These are phyloP conservation scores for Iguana delicatissima DNA, from an alignment of 2,797 vertebrate species.

Conservation along the genomic window DNA sequence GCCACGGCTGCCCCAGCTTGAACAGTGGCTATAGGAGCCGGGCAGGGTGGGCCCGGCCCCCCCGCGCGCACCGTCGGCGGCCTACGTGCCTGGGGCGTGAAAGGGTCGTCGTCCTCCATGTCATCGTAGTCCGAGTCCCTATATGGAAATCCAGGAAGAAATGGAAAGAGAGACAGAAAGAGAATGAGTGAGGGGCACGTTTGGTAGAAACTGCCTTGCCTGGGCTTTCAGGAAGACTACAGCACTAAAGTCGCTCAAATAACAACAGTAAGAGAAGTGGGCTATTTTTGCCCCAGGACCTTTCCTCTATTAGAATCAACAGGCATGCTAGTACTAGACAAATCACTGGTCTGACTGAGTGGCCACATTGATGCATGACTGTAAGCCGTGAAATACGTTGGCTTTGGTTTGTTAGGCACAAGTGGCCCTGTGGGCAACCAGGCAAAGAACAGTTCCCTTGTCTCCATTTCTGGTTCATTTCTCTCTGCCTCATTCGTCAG, in stretches of 20 bases:
- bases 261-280: too few relatives aligned
- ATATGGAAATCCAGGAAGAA: conserved; percentile 22
- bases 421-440: too few relatives aligned
- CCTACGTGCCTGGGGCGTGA: conserved; percentile 82
- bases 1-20: conserved; percentile 68
- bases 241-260: background rate
- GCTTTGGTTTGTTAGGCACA: too few relatives aligned
- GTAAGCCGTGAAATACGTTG: too few relatives aligned
- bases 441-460: too few relatives aligned
- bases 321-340: background rate
- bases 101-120: conserved; percentile 78
- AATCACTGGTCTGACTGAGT: too few relatives aligned
- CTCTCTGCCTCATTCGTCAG: too few relatives aligned
- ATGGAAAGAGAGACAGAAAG: background rate
- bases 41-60: conserved; percentile 73
- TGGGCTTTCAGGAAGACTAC: background rate
- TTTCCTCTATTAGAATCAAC: background rate
- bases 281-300: too few relatives aligned
- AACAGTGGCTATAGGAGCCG: conserved; percentile 71
- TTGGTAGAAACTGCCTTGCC: background rate
- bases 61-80: conserved; percentile 85
- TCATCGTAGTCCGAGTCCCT: conserved; percentile 78
- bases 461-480: too few relatives aligned
- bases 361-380: too few relatives aligned
- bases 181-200: background rate